Base-by-base conservation (phyloP, 2,888 invertebrate species). In the Tenthredo livida region DNA sequence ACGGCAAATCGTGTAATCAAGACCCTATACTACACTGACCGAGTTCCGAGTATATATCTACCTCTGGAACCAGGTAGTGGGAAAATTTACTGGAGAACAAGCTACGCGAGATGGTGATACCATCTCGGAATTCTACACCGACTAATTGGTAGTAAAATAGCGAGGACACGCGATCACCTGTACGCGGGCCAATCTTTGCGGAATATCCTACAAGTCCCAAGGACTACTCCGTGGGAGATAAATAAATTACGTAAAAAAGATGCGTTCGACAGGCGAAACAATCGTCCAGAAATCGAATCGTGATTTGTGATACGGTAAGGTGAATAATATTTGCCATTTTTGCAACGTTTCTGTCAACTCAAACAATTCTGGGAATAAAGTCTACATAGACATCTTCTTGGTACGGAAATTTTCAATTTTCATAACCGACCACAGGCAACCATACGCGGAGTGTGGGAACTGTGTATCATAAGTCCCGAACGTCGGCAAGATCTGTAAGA, bases 401-500 rank as follows among this genome's bases (percentile, higher is more conserved):
- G 21, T 47, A 25, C 10, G 25, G 25, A 75, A 33, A 50, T 80
- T 80, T 78, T 80, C 80, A 80, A 80, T 80, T 80, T 58, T 61
- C 37, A 58, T 21, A 40, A 7, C 80, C 21, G 40, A 21, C 80
- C 17, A 40, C 40, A 25, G n/a, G 33, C 50, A 21, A 40, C n/a
- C 61, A 40, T 15, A 37, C 21, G 40, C 61, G 12, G 40, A 80
- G 80, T 80, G 80, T 80, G 80, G 80, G 80, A 80, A 80, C 58
- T 15, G 37, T 40, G 47, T 40, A 54, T 54, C 73, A 67, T 67
- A 37, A 47, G 50, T 9, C 84, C 67, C 54, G 15, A 61, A 58
- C 40, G 84, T 78, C 84, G 84, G 84, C 84, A 33, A 84, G 84
- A 84, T 77, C 84, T 77, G 65, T 84, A 61, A 67, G 78, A 67